A percentile compares a stretch with the other conserved stretches of the same genome.
phyloP scores from a whole-genome alignment of 2,797 vertebrate species.

The Melanotaenia nigrans region DNA sequence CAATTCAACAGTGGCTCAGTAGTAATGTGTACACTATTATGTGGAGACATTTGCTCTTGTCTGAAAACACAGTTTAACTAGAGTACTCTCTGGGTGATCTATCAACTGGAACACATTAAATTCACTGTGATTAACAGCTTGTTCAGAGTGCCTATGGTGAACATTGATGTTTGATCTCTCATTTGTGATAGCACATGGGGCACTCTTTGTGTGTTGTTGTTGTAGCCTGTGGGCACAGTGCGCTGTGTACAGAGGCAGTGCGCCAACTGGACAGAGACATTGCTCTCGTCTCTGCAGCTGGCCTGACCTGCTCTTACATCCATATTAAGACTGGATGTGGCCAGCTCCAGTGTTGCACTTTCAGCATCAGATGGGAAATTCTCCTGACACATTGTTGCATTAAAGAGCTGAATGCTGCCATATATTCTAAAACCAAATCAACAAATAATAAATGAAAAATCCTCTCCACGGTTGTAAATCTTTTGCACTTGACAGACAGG shows the following conservation, averaged over 20 bases:
- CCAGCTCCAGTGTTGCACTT: constrained; percentile 33
- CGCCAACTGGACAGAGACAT: constrained; percentile 77
- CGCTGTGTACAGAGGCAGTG: constrained; percentile 60
- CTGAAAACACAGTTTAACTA: constrained; percentile 67
- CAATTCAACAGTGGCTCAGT: constrained; percentile 28
- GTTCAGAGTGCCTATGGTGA: constrained; percentile 69
- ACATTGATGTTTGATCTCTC: constrained; percentile 81
- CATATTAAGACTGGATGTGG: constrained; percentile 51
- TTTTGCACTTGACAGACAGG: constrained; percentile 23
- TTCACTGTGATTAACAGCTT: constrained; percentile 77
- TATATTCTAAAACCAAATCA: neutral
- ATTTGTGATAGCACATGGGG: constrained; percentile 81
- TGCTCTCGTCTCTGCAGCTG: constrained; percentile 67
- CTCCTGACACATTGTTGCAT: constrained; percentile 24
- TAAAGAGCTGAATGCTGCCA: neutral
- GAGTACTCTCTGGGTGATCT: constrained; percentile 63
- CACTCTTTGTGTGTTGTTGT: constrained; percentile 76
- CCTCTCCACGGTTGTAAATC: constrained; percentile 7
- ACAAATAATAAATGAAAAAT: constrained; percentile 12
- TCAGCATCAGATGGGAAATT: constrained; percentile 25
- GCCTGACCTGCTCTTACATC: constrained; percentile 68
- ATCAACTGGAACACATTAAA: constrained; percentile 77
- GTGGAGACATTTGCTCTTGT: constrained; percentile 33
- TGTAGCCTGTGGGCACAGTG: constrained; percentile 77
- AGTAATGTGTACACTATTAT: constrained; percentile 48